These are phyloP conservation scores for Conger conger DNA, from an alignment of 2,113 vertebrate genomes.

Conservation along the genomic window DNA sequence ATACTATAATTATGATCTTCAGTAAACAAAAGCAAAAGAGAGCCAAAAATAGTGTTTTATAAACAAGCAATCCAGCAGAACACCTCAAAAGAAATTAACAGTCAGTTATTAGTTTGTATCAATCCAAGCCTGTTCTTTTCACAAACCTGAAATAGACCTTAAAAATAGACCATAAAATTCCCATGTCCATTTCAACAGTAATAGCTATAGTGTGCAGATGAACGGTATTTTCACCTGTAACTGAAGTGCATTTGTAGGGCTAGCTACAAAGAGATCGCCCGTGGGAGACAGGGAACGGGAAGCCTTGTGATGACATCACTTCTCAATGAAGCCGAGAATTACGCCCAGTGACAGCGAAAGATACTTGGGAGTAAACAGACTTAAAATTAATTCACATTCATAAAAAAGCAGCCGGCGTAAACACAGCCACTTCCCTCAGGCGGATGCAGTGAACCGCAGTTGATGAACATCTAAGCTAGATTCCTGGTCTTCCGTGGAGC, in stretches of 20 bases:
- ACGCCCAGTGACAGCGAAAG: neutral
- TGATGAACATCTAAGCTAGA: neutral
- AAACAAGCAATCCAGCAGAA: neutral
- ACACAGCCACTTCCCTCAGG: too few species aligned
- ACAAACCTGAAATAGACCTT: neutral
- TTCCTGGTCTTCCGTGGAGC: neutral
- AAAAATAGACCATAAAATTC: too few species aligned
- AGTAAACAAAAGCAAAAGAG: constrained; percentile 17
- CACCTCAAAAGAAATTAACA: neutral
- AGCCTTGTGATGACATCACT: neutral
- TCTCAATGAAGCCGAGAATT: neutral
- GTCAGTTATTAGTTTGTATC: neutral
- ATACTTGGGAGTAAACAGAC: neutral
- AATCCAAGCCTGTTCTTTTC: neutral
- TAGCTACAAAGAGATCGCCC: neutral
- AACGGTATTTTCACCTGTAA: constrained; percentile 1
- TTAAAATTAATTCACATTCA: neutral
- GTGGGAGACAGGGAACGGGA: neutral
- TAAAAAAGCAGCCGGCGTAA: neutral
- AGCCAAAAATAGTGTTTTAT: neutral
- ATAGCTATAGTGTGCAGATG: neutral
- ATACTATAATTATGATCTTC: neutral
- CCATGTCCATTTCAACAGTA: neutral
- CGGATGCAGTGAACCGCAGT: too few species aligned
- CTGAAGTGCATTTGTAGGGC: neutral